A percentile compares a stretch with the other conserved stretches of the same genome.
phyloP scores from a whole-genome alignment of 2,797 vertebrate species.

The Columba guinea region DNA sequence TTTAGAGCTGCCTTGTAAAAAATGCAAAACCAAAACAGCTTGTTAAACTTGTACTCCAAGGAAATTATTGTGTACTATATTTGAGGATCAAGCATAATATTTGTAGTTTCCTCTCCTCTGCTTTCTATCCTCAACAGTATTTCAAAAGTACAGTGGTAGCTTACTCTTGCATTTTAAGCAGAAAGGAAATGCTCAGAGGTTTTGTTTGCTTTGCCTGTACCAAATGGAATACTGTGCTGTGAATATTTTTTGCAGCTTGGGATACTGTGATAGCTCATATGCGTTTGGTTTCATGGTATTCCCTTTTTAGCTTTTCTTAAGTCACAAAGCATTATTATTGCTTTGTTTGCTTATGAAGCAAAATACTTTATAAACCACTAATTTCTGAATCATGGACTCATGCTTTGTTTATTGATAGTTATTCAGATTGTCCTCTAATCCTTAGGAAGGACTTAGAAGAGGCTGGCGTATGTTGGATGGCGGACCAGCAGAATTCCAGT shows the following conservation, averaged over 20 bases:
- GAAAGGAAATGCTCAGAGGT: not conserved
- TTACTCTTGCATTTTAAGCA: not conserved
- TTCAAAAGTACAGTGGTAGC: not conserved
- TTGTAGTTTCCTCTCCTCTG: not conserved
- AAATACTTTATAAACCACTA: conserved; percentile 36
- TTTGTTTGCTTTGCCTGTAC: not conserved
- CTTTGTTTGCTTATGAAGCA: conserved; percentile 35
- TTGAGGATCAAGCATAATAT: not conserved
- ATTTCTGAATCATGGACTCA: conserved; percentile 8
- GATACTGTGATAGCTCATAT: not conserved
- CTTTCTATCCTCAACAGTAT: not conserved
- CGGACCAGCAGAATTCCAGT: not conserved
- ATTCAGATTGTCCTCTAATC: not conserved
- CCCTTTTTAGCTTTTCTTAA: conserved; percentile 18
- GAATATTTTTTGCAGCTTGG: not conserved
- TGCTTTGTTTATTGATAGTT: conserved; percentile 16
- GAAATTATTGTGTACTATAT: conserved; percentile 19
- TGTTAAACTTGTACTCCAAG: conserved; percentile 40
- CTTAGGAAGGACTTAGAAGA: not conserved
- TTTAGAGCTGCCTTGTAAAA: conserved; percentile 43
- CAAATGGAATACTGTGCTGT: not conserved
- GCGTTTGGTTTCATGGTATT: conserved; percentile 1
- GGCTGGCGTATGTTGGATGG: not conserved
- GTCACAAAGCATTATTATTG: not conserved
- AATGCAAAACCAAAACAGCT: conserved; percentile 35